These are phyloP conservation scores for Hydrotaea diabolus DNA, from an alignment of 2,888 invertebrate species.

Conservation along the genomic window DNA sequence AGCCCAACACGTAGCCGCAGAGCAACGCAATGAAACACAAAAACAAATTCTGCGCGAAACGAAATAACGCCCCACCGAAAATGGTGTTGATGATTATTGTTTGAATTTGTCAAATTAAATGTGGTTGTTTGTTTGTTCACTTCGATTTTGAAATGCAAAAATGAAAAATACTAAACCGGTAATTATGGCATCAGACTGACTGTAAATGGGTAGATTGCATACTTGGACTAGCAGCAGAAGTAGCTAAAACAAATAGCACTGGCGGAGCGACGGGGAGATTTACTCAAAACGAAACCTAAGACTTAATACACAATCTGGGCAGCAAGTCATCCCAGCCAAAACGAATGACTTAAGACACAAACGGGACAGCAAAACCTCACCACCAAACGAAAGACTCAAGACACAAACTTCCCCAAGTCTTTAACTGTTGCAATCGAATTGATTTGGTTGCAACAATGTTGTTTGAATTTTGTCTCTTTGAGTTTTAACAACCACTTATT, in stretches of 20 bases:
- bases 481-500: too few species aligned
- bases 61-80: conserved; percentile 12
- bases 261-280: background rate
- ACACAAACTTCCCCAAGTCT: too few species aligned
- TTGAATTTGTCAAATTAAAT: conserved; percentile 43
- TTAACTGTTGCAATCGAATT: too few species aligned
- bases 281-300: conserved; percentile 50
- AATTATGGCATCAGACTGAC: background rate
- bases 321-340: background rate
- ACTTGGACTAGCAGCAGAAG: too few species aligned
- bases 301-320: conserved; percentile 19
- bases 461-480: too few species aligned
- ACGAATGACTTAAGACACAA: conserved; percentile 49
- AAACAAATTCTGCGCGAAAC: background rate
- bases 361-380: background rate
- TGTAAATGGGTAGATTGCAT: background rate
- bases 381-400: background rate
- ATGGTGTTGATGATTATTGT: conserved; percentile 33
- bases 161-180: conserved; percentile 40
- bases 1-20: background rate
- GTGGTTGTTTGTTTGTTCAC: background rate
- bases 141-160: conserved; percentile 38
- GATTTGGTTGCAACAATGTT: too few species aligned
- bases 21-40: too few species aligned
- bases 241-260: too few species aligned